Percentiles rank a stretch among this genome's conserved stretches.
Evolutionary conservation across 2,113 vertebrate species (phyloP).

Genomic region (Tonatia bakeri): DNA sequence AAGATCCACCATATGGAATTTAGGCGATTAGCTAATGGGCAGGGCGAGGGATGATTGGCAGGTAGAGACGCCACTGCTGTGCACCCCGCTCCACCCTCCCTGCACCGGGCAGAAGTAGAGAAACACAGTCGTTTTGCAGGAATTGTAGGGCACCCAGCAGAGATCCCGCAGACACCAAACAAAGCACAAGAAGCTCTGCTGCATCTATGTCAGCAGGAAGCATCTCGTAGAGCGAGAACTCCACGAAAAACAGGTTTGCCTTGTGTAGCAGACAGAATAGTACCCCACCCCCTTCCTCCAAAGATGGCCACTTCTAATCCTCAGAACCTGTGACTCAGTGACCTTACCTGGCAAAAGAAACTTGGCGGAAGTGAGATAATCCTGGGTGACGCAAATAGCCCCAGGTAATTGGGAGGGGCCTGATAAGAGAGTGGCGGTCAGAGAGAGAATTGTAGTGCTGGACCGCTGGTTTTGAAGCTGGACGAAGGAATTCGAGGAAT

Average conservation of each 20-base stretch:
- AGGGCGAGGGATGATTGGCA: neutral
- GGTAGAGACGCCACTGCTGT: neutral
- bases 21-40: neutral
- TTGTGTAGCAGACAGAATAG: neutral
- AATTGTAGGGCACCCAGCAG: too few relatives aligned
- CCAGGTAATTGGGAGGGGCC: neutral
- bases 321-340: neutral
- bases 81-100: neutral
- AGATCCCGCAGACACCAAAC: neutral
- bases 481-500: neutral
- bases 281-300: neutral
- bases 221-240: neutral
- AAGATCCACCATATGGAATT: neutral
- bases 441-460: neutral
- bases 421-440: neutral
- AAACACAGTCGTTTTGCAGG: neutral
- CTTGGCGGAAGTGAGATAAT: neutral
- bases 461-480: neutral
- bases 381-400: rapidly evolving
- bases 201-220: neutral
- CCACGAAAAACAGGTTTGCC: neutral
- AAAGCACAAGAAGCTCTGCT: neutral
- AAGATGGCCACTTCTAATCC: neutral
- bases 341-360: too few relatives aligned
- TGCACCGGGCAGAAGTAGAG: neutral